Evolutionary conservation across 2,888 invertebrate genomes (phyloP).

Genomic region (Neoaliturus tenellus): DNA sequence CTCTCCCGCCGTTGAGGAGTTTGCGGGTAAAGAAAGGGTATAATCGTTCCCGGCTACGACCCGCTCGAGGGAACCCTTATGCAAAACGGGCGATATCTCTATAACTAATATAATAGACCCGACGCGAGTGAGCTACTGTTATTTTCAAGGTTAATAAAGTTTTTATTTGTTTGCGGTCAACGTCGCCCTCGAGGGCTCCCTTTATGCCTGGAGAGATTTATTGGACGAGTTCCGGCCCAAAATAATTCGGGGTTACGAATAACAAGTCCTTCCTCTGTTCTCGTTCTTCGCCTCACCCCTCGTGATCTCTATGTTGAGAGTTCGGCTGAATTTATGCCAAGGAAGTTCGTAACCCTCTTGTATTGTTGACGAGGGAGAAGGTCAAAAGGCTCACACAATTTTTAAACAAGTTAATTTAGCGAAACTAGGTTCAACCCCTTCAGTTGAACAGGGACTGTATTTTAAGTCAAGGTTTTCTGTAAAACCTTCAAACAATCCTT

Average conservation of each 20-base stretch:
- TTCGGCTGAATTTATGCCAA: not conserved
- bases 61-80: constrained; percentile 4
- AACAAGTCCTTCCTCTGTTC: not conserved
- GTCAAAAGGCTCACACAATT: too few relatives aligned
- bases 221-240: constrained; percentile 13
- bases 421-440: too few relatives aligned
- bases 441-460: too few relatives aligned
- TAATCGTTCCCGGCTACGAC: not conserved
- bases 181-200: constrained; percentile 7
- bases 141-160: constrained; percentile 51
- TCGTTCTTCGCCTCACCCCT: not conserved
- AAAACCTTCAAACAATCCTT: too few relatives aligned
- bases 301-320: not conserved
- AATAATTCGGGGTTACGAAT: constrained; percentile 33
- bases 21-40: not conserved
- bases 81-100: constrained; percentile 42
- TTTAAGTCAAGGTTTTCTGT: too few relatives aligned
- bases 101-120: constrained; percentile 20
- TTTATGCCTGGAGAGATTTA: constrained; percentile 31
- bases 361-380: too few relatives aligned
- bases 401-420: too few relatives aligned
- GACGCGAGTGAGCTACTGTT: constrained; percentile 8
- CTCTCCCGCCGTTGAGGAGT: not conserved
- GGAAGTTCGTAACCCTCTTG: not conserved
- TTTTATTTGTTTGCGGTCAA: constrained; percentile 50